Evolutionary conservation across 2,888 invertebrate species (phyloP), one percentile per base, ranked within the genome.

Genomic region (Cyclophora punctaria): DNA sequence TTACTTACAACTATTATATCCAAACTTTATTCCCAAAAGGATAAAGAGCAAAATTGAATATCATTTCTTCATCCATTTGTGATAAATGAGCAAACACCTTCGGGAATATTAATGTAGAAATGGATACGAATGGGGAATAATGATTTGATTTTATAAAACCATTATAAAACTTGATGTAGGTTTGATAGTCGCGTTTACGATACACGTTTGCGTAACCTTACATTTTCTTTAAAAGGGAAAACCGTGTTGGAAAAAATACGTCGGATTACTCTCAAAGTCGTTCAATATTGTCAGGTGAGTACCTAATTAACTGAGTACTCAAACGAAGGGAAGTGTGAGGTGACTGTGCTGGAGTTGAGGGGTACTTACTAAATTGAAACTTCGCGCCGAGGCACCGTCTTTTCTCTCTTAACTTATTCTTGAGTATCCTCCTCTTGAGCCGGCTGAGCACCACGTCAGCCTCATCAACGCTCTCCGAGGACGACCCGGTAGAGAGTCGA

Each of bases 381-480:
- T 81, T 80, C 45, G 75, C 73, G 48, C 78, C 78, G 57, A 78
- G 63, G 56, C 73, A 74, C 58, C 80, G 80, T 58, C 82, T 79
- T 70, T 82, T 84, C 70, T 88, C 87, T 66, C 87, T 77, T 47
- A 80, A 75, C 73, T 83, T 88, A 71, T 89, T 89, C 69, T 79
- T 86, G 56, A 86, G 78, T 73, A 89, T 89, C 64, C 89, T 80
- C 67, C 89, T 80, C 73, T 84, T 83, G 60, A 89, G 71, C 45
- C 89, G 80, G 73, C 77, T 83, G 58, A 89, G 82, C 66, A 89
- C 81, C 53, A 84, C 70, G 72, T 89, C 89, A 50, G 89, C 89
- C 67, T 89, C 89, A 61, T 89, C 89, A 51, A 89, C 77, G 71
- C 89, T 89, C 67, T 89, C 89, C 35, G 89, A 89, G 44, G 89